Evolutionary conservation across 2,888 invertebrate species (phyloP).

Genomic region (Oligia latruncula): DNA sequence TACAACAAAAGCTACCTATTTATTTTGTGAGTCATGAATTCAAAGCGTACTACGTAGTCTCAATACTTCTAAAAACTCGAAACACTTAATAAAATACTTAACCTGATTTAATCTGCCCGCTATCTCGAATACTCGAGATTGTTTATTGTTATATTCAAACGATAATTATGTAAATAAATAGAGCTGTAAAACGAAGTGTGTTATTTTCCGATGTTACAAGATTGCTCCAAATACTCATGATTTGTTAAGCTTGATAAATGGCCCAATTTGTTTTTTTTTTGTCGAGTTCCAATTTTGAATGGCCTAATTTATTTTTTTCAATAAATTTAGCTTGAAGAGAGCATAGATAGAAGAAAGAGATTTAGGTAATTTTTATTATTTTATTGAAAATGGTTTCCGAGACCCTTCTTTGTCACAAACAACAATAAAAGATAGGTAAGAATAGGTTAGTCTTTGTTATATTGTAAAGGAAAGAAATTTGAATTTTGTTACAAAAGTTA

Average conservation of each 20-base stretch:
- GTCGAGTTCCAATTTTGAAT: constrained; percentile 17
- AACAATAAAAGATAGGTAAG: not conserved
- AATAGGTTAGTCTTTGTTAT: not conserved
- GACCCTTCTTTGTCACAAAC: not conserved
- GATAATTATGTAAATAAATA: constrained; percentile 31
- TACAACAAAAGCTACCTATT: constrained; percentile 23
- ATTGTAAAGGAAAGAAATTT: not conserved
- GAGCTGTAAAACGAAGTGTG: constrained; percentile 25
- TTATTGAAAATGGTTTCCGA: not conserved
- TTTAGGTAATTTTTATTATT: not conserved
- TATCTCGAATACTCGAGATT: constrained; percentile 40
- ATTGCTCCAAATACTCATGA: constrained; percentile 23
- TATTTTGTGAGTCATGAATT: constrained; percentile 49
- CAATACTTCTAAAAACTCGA: constrained; percentile 31
- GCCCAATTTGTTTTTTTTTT: not conserved
- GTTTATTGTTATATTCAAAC: constrained; percentile 40
- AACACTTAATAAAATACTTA: constrained; percentile 43
- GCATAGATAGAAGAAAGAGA: not conserved
- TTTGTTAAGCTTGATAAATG: constrained; percentile 25
- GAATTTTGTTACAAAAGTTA: not conserved
- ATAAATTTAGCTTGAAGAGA: not conserved
- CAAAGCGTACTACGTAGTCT: constrained; percentile 18
- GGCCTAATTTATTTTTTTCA: not conserved
- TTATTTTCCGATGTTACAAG: constrained; percentile 28
- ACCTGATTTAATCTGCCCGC: constrained; percentile 40